Evolutionary conservation across 1,140 invertebrate species (phyloP).

Genomic region (Tetraneura akinire): DNA sequence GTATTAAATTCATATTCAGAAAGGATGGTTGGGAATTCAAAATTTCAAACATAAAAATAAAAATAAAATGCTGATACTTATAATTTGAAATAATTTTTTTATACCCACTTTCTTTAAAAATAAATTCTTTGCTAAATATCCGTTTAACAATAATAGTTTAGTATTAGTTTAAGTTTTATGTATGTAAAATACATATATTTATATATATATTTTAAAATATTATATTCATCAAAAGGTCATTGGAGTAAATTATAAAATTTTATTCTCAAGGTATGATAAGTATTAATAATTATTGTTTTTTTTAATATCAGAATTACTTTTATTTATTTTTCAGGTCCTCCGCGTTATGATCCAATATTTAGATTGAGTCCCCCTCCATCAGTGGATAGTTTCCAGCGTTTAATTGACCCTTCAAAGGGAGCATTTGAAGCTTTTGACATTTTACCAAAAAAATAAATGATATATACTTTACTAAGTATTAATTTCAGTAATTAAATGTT

Average conservation of each 20-base stretch:
- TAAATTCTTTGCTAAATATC: no score
- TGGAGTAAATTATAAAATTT: no score
- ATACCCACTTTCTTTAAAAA: no score
- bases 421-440: constrained; percentile 49
- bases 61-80: no score
- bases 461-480: neutral
- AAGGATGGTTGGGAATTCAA: no score
- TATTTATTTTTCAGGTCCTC: constrained; percentile 20
- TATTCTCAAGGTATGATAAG: neutral
- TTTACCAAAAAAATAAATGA: neutral
- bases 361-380: constrained; percentile 34
- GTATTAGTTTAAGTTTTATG: no score
- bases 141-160: no score
- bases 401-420: constrained; percentile 39
- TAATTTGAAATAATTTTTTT: no score
- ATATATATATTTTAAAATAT: no score
- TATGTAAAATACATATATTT: no score
- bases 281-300: neutral
- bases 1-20: no score
- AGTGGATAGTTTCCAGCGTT: neutral
- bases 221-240: neutral
- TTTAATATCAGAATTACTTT: neutral
- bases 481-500: constrained; percentile 1
- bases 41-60: no score
- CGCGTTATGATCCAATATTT: constrained; percentile 40